Base-by-base conservation (phyloP, 1,140 invertebrate species). In the Drosophila rhopaloa region DNA sequence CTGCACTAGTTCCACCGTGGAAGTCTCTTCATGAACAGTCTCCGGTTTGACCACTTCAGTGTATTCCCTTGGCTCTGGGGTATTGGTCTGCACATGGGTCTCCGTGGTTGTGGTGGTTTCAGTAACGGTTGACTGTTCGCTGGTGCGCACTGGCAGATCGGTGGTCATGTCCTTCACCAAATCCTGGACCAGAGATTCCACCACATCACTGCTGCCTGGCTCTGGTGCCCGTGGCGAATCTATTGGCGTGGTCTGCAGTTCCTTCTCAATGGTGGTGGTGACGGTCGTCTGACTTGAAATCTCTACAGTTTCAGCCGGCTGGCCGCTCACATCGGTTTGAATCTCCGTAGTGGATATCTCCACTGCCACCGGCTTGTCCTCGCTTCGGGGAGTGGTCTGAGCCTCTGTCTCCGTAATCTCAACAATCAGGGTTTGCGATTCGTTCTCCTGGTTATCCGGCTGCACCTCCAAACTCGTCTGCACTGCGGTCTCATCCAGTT, bases 201-300 rank as follows among this genome's bases (percentile, higher is more conserved):
- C 81, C 1, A 92, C 70, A 7, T 92, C 84, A 4, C 40, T 61
- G 54, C 81, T 77, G 16, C 46, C 78, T 2, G 80, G 63, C 41
- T 91, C 79, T 1, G 72, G 53, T 6, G 76, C 59, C 0, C 66
- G 77, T 5, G 90, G 81, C 10, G 90, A 93, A 40, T 93, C 93
- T 11, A 81, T 81, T 3, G 93, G 93, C 5, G 92, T 93, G 29
- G 94, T 94, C 88, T 94, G 94, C 43, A 93, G 91, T 29, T 93
- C 79, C 60, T 91, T 91, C 78, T 94, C 94, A 38, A 78, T 92
- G 2, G 93, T 91, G n/a, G 92, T 91, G 40, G 93, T 93, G 4
- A 94, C 93, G 38, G 92, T 93, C 3, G 94, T 95, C 90, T 95
- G 95, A 56, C 94, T 92, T 41, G 93, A 93, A 59, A 90, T 93